Conservation (phyloP, 2,888 invertebrate genomes). For the Esperia sulphurella region DNA sequence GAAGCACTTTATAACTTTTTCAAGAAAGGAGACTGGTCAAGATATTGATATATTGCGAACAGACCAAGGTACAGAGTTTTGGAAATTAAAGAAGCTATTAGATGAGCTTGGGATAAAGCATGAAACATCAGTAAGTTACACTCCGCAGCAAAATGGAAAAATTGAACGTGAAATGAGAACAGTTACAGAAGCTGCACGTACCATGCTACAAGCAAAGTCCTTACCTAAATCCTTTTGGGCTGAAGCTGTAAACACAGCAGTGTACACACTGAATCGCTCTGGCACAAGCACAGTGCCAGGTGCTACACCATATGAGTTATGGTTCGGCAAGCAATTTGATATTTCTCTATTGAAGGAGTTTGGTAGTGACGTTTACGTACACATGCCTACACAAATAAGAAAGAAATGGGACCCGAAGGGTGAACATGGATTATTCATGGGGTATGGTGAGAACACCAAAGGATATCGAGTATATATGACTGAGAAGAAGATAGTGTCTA, state of each 20-base stretch:
- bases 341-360: not conserved
- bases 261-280: conserved; percentile 1
- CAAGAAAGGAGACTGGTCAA: not conserved
- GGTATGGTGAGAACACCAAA: no score
- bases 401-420: no score
- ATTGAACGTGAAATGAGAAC: conserved; percentile 16
- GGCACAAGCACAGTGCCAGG: not conserved
- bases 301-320: not conserved
- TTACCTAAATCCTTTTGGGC: conserved; percentile 12
- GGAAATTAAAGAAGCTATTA: not conserved
- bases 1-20: not conserved
- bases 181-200: conserved; percentile 16
- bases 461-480: no score
- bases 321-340: not conserved
- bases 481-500: no score
- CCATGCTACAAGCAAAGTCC: conserved; percentile 5
- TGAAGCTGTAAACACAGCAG: conserved; percentile 12
- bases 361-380: conserved; percentile 4
- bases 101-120: conserved; percentile 11
- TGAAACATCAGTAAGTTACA: conserved; percentile 17
- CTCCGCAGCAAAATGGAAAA: conserved; percentile 20
- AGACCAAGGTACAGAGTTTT: conserved; percentile 1
- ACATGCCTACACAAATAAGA: no score
- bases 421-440: no score
- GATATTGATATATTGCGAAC: not conserved